phyloP scores from a whole-genome alignment of 2,888 invertebrate genomes.

The Eumerus sabulonum region DNA sequence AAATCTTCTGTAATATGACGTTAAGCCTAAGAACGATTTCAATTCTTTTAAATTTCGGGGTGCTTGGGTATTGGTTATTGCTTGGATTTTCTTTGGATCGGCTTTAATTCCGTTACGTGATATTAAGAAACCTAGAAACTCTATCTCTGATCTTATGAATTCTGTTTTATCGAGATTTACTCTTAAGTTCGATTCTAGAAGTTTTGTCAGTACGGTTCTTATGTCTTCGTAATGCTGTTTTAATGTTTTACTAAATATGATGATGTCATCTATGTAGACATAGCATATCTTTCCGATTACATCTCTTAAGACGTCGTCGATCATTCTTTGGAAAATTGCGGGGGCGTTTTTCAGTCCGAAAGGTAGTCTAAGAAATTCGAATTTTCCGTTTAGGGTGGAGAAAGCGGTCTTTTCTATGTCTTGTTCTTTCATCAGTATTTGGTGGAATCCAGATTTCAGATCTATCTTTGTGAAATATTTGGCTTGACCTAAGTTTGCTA shows the following conservation, averaged over 20 bases:
- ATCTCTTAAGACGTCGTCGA: no score
- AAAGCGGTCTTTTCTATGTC: slow-evolving; percentile 53
- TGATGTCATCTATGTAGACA: no score
- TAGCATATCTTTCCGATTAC: no score
- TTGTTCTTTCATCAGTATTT: slow-evolving; percentile 41
- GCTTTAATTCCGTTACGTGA: background rate
- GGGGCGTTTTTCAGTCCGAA: no score
- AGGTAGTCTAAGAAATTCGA: no score
- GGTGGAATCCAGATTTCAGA: slow-evolving; percentile 53
- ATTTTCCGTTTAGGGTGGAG: no score
- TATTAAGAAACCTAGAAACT: background rate
- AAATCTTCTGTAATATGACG: slow-evolving; percentile 6
- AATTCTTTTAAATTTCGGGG: background rate
- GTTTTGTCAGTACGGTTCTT: background rate
- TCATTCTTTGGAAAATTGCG: no score
- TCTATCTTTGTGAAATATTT: slow-evolving; percentile 46
- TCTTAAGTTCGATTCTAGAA: background rate
- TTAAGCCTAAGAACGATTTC: slow-evolving; percentile 14
- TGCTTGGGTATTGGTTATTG: slow-evolving; percentile 2
- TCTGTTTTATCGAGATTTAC: slow-evolving; percentile 10
- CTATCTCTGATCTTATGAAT: slow-evolving; percentile 8
- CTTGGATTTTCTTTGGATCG: slow-evolving; percentile 1
- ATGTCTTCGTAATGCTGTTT: slow-evolving; percentile 6
- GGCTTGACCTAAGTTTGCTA: no score
- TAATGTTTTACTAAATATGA: no score